phyloP scores from a whole-genome alignment of 1,140 invertebrate genomes.

The Cherax destructor region DNA sequence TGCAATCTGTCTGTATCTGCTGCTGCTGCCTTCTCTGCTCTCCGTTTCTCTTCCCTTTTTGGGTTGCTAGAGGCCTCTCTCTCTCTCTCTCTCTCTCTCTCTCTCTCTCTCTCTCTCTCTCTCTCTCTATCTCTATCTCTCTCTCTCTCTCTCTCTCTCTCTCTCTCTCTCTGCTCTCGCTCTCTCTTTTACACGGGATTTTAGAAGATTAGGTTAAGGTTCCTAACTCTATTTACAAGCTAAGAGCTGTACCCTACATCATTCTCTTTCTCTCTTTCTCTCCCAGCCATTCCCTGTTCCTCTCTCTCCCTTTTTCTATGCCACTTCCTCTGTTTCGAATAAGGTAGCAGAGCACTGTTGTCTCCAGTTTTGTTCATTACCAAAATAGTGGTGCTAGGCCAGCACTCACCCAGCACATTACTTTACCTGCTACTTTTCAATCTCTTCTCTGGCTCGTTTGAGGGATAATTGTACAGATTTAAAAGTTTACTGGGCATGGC shows the following conservation, averaged over 20 bases:
- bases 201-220: too few species aligned
- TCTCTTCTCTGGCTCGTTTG: too few species aligned
- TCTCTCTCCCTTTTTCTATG: background rate
- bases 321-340: background rate
- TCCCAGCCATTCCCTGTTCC: background rate
- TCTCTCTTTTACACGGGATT: background rate
- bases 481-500: too few species aligned
- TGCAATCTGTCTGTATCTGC: too few species aligned
- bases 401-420: too few species aligned
- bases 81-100: background rate
- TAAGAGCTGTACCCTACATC: too few species aligned
- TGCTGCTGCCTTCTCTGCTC: background rate
- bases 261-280: background rate
- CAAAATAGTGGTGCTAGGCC: too few species aligned
- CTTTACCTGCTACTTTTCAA: too few species aligned
- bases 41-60: constrained; percentile 8
- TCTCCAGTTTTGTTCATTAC: too few species aligned
- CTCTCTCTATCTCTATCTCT: background rate
- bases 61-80: background rate
- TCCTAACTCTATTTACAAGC: too few species aligned
- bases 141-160: background rate
- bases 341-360: too few species aligned
- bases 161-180: background rate
- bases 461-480: too few species aligned
- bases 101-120: background rate